Conservation (phyloP, 2,113 vertebrate species). For the Myrmophylax atrothorax region DNA sequence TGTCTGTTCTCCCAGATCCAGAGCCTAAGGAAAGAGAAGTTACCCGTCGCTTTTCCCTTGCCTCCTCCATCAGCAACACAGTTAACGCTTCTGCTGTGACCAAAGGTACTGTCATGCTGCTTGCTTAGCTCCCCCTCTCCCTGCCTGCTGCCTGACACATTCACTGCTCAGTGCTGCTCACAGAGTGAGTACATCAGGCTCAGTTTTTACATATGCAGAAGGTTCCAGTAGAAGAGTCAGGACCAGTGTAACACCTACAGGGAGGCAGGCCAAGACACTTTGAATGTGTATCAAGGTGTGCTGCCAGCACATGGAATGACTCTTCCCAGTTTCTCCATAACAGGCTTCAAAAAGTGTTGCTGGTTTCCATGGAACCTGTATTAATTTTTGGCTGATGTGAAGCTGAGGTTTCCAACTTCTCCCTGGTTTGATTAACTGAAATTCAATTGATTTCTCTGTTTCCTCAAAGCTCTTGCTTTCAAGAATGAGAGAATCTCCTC, state of each 20-base stretch:
- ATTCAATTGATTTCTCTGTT: background rate
- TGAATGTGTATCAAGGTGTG: background rate
- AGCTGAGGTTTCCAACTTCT: background rate
- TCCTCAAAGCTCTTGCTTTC: background rate
- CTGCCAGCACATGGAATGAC: background rate
- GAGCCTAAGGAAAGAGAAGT: slow-evolving; percentile 83
- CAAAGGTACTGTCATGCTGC: slow-evolving; percentile 83
- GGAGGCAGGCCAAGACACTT: background rate
- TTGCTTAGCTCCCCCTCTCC: slow-evolving; percentile 12
- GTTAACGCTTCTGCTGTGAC: slow-evolving; percentile 77
- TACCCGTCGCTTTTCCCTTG: slow-evolving; percentile 88
- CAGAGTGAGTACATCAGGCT: background rate
- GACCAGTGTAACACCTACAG: background rate
- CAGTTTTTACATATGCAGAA: background rate
- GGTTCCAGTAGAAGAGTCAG: background rate
- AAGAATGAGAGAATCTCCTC: background rate
- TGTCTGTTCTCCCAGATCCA: slow-evolving; percentile 77
- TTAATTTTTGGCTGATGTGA: background rate
- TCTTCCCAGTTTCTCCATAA: background rate
- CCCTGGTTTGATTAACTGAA: background rate
- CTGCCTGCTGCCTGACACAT: background rate
- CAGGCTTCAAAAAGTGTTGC: background rate
- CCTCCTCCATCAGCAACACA: slow-evolving; percentile 84
- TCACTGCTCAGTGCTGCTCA: background rate
- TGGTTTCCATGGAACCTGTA: background rate